Base-by-base conservation (phyloP, 2,113 vertebrate genomes). In the Dissostichus mawsoni region DNA sequence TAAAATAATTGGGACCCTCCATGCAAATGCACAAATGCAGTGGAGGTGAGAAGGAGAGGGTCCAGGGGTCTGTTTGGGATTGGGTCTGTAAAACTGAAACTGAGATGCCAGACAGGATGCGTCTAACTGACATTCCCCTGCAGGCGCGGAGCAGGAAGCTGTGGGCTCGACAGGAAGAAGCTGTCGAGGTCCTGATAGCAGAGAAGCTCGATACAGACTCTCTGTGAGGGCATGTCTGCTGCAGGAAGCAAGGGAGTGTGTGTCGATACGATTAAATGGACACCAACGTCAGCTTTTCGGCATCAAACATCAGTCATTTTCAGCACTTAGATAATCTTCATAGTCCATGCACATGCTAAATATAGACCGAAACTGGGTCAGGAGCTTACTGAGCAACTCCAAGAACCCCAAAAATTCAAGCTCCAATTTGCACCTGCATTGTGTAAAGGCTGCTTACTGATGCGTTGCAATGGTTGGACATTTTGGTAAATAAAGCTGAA, bases 311-410 rank as follows among this genome's bases (percentile, higher is more conserved):
- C 63, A 66, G 78, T 79, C 81, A 72, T 72, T 86, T 81, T 68
- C 78, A 86, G 74, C 64, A 53, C 57, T 7, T 36, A 72, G 62
- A 86, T 90, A 76, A 87, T 92, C 83, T 80, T 78, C 82, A 78
- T 74, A 61, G 81, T 83, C 80, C 82, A 78, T 68, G 89, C 75
- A 78, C 48, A 72, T 44, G 67, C 89, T 89, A 84, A 86, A 92
- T 83, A 84, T 88, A 87, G 90, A 88, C 73, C 20, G 63, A 18
- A 85, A 87, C 69, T 85, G 80, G 76, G 89, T 76, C 69, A 53
- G 25, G 51, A 62, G 72, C 82, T 80, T 29, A 66, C 71, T 18
- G 41, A 85, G 61, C 72, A 76, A 66, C 41, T 62, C 48, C 33
- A 50, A 20, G 64, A 78, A 80, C 25, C 53, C 17, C 36, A 41